These are phyloP conservation scores for Anodontia alba DNA, from an alignment of 2,888 invertebrate species.

Conservation along the genomic window DNA sequence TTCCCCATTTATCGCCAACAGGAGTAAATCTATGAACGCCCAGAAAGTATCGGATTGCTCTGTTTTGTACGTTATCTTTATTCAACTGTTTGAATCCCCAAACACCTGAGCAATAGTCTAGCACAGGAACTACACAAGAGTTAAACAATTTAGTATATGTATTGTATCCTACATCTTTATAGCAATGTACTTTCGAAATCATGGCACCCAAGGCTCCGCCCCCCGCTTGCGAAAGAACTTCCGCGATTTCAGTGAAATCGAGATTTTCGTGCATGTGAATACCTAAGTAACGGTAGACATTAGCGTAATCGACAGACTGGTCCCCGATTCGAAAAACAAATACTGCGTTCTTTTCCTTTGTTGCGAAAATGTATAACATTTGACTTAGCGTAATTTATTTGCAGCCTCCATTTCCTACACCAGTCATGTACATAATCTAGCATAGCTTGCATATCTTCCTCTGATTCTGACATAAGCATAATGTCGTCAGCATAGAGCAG, in stretches of 20 bases:
- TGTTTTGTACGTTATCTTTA: too few species aligned
- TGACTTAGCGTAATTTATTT: background rate
- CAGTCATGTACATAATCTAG: too few species aligned
- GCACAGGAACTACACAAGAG: too few species aligned
- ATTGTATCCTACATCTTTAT: conserved; percentile 11
- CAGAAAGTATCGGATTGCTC: too few species aligned
- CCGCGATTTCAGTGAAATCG: background rate
- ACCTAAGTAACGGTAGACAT: background rate
- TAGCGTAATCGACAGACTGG: background rate
- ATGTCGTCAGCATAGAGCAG: too few species aligned
- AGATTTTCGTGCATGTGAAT: background rate
- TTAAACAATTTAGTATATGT: background rate
- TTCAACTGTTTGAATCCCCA: background rate
- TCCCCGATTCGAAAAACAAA: too few species aligned
- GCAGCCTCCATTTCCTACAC: background rate
- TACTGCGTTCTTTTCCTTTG: too few species aligned
- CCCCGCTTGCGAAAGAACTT: background rate
- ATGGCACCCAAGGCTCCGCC: background rate
- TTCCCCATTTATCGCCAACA: too few species aligned
- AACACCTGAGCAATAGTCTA: background rate
- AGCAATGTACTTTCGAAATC: background rate
- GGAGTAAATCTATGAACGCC: too few species aligned
- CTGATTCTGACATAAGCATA: too few species aligned
- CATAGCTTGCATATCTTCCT: too few species aligned
- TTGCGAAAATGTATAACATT: background rate